Percentiles rank a stretch among this genome's conserved stretches.
These are phyloP conservation scores for Oscheius sp. DNA, from an alignment of 1,140 invertebrate genomes.

Conservation along the genomic window DNA sequence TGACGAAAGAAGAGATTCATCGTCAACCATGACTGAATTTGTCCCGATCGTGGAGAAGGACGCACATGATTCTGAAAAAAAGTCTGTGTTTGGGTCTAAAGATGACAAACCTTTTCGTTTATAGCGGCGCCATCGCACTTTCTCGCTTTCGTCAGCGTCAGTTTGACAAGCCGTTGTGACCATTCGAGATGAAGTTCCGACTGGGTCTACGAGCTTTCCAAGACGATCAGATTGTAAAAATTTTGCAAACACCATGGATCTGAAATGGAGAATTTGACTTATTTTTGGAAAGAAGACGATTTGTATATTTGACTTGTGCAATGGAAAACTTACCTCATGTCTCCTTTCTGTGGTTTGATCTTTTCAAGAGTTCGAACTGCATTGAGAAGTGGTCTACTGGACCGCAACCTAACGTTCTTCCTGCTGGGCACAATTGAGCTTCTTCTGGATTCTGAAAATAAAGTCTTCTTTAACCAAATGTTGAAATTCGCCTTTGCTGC, in stretches of 20 bases:
- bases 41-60: not conserved
- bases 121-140: not conserved
- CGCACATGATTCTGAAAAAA: not conserved
- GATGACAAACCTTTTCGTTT: not conserved
- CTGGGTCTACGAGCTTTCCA: not conserved
- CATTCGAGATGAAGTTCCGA: not conserved
- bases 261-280: no score
- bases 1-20: not conserved
- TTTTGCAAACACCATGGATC: constrained; percentile 14
- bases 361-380: constrained; percentile 17
- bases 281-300: no score
- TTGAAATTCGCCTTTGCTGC: not conserved
- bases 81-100: not conserved
- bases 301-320: not conserved
- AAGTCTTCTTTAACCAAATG: no score
- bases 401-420: no score
- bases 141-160: not conserved
- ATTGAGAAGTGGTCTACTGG: not conserved
- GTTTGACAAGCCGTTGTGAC: constrained; percentile 25
- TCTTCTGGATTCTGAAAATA: no score
- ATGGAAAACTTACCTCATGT: constrained; percentile 8
- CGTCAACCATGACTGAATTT: not conserved
- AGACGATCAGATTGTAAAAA: constrained; percentile 18
- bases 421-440: no score
- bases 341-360: constrained; percentile 21